A percentile compares a stretch with the other conserved stretches of the same genome.
These are phyloP conservation scores for Odocoileus hemionus DNA, from an alignment of 2,113 vertebrate genomes.

Conservation along the genomic window DNA sequence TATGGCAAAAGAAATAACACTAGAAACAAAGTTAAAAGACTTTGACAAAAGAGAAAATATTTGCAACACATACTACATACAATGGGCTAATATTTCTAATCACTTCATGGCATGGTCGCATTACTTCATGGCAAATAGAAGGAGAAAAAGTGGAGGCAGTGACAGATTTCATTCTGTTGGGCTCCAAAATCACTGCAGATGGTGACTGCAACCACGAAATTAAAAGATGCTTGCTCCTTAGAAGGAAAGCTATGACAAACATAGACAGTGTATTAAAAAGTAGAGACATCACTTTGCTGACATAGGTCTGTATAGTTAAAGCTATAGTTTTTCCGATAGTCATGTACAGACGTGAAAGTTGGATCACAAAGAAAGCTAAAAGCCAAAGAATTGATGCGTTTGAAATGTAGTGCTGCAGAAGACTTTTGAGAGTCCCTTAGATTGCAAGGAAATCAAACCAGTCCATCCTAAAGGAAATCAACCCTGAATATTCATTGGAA, in stretches of 20 bases:
- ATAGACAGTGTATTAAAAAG: not conserved
- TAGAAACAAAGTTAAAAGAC: constrained; percentile 13
- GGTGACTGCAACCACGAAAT: not conserved
- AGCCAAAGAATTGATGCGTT: not conserved
- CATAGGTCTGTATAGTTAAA: not conserved
- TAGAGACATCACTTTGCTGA: not conserved
- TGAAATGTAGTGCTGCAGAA: not conserved
- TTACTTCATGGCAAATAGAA: not conserved
- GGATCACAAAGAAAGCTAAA: not conserved
- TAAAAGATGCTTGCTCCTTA: not conserved
- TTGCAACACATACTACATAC: not conserved
- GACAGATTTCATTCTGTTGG: not conserved
- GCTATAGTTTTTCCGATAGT: not conserved
- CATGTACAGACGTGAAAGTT: not conserved
- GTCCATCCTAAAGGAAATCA: not conserved
- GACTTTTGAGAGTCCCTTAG: not conserved
- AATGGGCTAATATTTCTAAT: not conserved
- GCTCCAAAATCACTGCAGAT: not conserved
- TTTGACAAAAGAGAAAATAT: constrained; percentile 4
- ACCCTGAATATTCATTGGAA: not conserved
- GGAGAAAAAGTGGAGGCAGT: not conserved
- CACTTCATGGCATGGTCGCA: not conserved
- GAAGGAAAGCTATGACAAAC: not conserved
- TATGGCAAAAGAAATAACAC: not conserved
- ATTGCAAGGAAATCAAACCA: not conserved